phyloP scores from a whole-genome alignment of 2,888 invertebrate species.

The Boloria euphrosyne region DNA sequence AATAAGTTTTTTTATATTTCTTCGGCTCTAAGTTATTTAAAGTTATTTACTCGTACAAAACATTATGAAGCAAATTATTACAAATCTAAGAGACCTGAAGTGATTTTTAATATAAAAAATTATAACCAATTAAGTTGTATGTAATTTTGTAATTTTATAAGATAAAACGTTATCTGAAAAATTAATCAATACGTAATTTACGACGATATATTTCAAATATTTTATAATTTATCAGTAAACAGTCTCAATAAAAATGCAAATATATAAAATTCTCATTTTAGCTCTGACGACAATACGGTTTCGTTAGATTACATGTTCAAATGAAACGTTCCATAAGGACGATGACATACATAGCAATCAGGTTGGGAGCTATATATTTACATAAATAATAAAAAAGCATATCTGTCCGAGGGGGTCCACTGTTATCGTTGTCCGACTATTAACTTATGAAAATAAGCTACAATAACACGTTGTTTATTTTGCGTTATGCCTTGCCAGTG shows the following conservation, averaged over 20 bases:
- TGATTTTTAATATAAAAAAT: no score
- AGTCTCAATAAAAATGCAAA: background rate
- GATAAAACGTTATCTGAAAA: no score
- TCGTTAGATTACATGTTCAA: slow-evolving; percentile 11
- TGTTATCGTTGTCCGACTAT: slow-evolving; percentile 60
- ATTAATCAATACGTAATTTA: no score
- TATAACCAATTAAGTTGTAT: no score
- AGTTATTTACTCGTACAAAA: no score
- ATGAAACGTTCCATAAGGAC: slow-evolving; percentile 13
- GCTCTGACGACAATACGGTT: background rate
- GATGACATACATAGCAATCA: slow-evolving; percentile 45
- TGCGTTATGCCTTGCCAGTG: slow-evolving; percentile 72
- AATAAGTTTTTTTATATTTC: no score
- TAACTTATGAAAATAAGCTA: slow-evolving; percentile 82
- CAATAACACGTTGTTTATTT: slow-evolving; percentile 81
- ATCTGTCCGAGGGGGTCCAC: slow-evolving; percentile 45
- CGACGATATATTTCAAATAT: no score
- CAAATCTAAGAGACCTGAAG: no score
- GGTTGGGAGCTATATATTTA: slow-evolving; percentile 51
- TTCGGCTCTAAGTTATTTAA: no score
- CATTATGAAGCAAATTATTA: no score
- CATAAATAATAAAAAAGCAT: slow-evolving; percentile 56
- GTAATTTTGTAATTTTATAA: no score
- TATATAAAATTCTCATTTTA: background rate
- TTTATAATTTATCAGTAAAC: no score